phyloP scores from a whole-genome alignment of 2,113 vertebrate species.

The Phylloscopus trochiloides region DNA sequence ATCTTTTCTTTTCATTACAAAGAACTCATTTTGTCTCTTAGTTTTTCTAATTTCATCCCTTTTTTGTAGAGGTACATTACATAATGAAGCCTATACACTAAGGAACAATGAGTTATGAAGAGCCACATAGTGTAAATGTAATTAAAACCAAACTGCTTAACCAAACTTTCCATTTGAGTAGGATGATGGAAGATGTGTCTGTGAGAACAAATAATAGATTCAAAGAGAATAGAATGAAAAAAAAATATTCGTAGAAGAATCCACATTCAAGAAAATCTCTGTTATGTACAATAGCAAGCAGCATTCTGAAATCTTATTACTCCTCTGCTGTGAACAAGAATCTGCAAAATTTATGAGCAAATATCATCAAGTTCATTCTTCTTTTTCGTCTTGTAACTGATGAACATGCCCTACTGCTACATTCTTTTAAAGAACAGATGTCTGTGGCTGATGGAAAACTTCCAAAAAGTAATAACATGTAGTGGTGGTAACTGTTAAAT shows the following conservation, averaged over 20 bases:
- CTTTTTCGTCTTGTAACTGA: not conserved
- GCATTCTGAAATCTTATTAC: not conserved
- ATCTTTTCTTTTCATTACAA: not conserved
- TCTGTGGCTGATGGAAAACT: not conserved
- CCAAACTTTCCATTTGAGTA: not conserved
- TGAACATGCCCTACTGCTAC: not conserved
- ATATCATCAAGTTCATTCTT: not conserved
- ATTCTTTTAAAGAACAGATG: not conserved
- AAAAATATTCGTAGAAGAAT: not conserved
- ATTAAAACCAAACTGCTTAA: not conserved
- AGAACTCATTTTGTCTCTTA: not conserved
- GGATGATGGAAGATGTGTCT: conserved; percentile 7
- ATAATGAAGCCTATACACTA: not conserved
- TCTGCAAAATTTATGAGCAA: not conserved
- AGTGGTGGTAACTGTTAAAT: not conserved
- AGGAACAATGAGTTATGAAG: not conserved
- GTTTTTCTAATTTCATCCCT: not conserved
- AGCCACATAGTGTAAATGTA: not conserved
- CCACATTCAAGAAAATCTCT: not conserved
- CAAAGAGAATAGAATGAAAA: not conserved
- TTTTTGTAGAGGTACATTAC: not conserved
- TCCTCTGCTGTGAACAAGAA: not conserved
- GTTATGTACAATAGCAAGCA: not conserved
- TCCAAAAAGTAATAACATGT: not conserved
- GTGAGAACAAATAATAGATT: not conserved